Conservation (phyloP, 2,797 vertebrate genomes). For the Anabacerthia variegaticeps region DNA sequence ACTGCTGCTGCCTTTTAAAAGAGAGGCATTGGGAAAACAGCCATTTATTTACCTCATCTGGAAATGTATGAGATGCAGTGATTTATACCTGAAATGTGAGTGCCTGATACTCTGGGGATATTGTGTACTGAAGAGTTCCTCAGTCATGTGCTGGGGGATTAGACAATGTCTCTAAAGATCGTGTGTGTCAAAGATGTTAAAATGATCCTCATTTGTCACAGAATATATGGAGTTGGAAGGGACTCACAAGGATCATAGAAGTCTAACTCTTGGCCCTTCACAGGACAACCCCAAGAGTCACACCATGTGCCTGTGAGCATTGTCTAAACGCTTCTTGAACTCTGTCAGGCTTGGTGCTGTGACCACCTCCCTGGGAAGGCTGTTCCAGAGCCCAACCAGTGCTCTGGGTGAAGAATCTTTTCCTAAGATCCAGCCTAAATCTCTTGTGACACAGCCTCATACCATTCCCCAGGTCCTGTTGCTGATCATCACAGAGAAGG, state of each 20-base stretch:
- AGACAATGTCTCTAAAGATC: neutral
- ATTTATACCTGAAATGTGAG: neutral
- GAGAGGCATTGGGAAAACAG: neutral
- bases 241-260: neutral
- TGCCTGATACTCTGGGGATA: neutral
- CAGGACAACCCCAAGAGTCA: neutral
- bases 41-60: neutral
- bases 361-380: neutral
- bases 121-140: neutral
- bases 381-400: neutral
- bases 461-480: neutral
- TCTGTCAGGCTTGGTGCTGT: neutral
- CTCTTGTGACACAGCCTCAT: neutral
- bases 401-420: neutral
- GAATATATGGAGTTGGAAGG: neutral
- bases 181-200: neutral
- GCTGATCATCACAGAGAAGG: neutral
- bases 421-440: neutral
- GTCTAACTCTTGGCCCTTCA: neutral
- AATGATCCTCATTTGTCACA: neutral
- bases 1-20: neutral
- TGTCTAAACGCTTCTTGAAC: neutral
- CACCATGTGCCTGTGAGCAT: neutral
- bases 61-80: neutral
- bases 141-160: neutral